Conservation (phyloP, 2,888 invertebrate species). For the Lasius platythorax region DNA sequence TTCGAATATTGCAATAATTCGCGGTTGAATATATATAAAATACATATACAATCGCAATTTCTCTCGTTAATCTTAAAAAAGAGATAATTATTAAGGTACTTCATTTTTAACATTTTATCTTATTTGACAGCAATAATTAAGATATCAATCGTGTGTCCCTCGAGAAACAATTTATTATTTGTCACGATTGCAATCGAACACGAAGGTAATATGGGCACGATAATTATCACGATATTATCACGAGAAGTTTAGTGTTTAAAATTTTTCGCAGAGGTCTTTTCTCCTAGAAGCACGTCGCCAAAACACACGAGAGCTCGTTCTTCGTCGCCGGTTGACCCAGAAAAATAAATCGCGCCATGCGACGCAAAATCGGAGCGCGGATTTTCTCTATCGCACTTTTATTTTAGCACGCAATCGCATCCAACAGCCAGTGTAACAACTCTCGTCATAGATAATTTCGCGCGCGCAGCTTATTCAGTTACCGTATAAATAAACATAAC, state of each 20-base stretch:
- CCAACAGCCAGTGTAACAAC: conserved; percentile 17
- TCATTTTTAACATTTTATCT: background rate
- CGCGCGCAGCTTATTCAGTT: background rate
- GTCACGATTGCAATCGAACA: background rate
- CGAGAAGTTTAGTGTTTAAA: background rate
- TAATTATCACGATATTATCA: background rate
- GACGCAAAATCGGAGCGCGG: conserved; percentile 21
- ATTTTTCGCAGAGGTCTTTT: conserved; percentile 38
- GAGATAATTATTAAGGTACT: background rate
- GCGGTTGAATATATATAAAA: background rate
- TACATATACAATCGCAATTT: background rate
- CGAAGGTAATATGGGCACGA: background rate
- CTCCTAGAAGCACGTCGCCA: background rate
- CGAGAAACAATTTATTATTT: background rate
- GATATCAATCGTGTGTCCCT: background rate
- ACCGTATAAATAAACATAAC: conserved; percentile 27
- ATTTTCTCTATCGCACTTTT: conserved; percentile 40
- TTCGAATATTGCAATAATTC: background rate
- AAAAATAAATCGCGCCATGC: conserved; percentile 60
- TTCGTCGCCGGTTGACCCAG: conserved; percentile 57
- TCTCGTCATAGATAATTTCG: conserved; percentile 7
- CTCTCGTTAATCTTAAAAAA: background rate
- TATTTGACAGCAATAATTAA: background rate
- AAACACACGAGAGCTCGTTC: conserved; percentile 54
- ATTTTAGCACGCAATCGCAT: conserved; percentile 19